phyloP scores from a whole-genome alignment of 2,113 vertebrate genomes.

The Muntiacus reevesi region DNA sequence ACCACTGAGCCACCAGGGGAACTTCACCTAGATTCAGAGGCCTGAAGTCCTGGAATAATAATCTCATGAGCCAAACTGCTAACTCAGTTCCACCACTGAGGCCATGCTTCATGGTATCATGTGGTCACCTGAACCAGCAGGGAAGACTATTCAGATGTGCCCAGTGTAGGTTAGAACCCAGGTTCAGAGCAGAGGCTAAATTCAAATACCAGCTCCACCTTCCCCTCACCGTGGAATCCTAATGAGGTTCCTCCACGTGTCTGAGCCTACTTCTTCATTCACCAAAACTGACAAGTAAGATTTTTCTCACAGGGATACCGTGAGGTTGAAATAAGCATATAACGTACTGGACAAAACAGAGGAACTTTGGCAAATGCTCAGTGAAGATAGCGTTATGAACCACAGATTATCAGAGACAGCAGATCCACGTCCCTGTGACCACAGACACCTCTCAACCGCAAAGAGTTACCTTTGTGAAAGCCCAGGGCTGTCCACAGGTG shows the following conservation, averaged over 20 bases:
- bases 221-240: neutral
- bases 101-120: neutral
- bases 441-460: neutral
- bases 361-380: neutral
- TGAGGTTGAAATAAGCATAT: neutral
- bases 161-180: neutral
- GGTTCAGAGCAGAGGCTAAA: neutral
- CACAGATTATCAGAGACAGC: neutral
- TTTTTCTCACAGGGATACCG: neutral
- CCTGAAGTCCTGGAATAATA: neutral
- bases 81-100: neutral
- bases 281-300: neutral
- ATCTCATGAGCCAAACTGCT: neutral
- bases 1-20: neutral
- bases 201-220: neutral
- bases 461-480: neutral
- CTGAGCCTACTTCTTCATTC: neutral
- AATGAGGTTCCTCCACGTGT: neutral
- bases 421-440: neutral
- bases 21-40: neutral
- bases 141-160: neutral
- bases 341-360: neutral
- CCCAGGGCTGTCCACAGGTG: neutral
- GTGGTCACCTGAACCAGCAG: neutral
- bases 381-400: neutral